Conservation (phyloP, 2,888 invertebrate species). For the Synanthedon myopaeformis region DNA sequence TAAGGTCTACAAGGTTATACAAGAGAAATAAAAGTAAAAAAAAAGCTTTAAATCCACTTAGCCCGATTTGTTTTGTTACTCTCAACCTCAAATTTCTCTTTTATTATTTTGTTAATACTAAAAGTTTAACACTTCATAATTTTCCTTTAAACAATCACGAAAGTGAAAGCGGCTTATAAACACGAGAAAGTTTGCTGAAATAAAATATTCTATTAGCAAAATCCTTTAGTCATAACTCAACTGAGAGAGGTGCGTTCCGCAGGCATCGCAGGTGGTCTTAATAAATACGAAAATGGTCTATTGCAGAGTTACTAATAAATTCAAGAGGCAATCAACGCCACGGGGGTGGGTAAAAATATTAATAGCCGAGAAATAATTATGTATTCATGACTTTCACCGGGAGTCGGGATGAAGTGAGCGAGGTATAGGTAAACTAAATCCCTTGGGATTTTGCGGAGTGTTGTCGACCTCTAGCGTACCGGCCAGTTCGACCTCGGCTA, state of each 20-base stretch:
- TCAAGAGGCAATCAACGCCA: constrained; percentile 70
- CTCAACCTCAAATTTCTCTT: too few species aligned
- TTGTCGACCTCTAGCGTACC: constrained; percentile 8
- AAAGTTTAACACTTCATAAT: not conserved
- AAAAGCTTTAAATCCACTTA: too few species aligned
- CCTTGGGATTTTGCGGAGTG: constrained; percentile 27
- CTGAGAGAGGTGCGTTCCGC: constrained; percentile 43
- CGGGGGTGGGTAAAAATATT: constrained; percentile 66
- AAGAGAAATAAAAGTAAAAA: too few species aligned
- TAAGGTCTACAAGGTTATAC: too few species aligned
- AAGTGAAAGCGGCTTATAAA: constrained; percentile 20
- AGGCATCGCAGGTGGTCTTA: constrained; percentile 65
- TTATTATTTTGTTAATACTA: too few species aligned
- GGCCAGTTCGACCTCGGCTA: constrained; percentile 9
- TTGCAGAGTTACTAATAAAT: constrained; percentile 65
- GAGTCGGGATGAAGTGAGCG: constrained; percentile 14
- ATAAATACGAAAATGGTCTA: constrained; percentile 68
- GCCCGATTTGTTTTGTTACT: too few species aligned
- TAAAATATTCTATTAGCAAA: constrained; percentile 68
- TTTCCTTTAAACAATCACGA: not conserved
- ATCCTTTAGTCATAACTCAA: constrained; percentile 60
- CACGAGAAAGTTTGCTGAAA: constrained; percentile 40
- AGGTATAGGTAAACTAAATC: constrained; percentile 38
- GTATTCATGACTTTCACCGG: constrained; percentile 60
- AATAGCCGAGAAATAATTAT: constrained; percentile 67